Conservation (phyloP, 2,888 invertebrate genomes). For the Suillia variegata region DNA sequence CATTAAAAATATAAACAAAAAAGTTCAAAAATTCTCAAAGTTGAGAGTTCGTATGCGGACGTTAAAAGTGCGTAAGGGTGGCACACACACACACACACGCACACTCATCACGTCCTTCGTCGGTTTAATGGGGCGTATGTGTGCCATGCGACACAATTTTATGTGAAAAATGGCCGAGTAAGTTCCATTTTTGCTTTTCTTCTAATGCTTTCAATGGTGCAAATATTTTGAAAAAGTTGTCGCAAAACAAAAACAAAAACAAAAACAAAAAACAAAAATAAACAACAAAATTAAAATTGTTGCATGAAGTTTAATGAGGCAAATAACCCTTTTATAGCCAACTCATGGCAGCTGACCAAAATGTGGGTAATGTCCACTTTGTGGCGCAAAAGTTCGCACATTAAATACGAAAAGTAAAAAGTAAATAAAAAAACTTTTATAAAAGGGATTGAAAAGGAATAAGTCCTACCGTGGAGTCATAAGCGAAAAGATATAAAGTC, state of each 20-base stretch:
- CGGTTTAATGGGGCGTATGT: conserved; percentile 47
- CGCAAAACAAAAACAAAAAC: not conserved
- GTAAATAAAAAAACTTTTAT: not conserved
- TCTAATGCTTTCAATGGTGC: not conserved
- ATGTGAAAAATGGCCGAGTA: not conserved
- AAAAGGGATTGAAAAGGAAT: too few species aligned
- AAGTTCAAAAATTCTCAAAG: not conserved
- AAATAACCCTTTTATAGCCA: conserved; percentile 40
- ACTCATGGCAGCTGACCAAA: not conserved
- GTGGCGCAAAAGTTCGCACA: conserved; percentile 12
- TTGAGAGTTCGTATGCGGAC: not conserved
- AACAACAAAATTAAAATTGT: conserved; percentile 28
- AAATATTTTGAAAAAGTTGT: not conserved
- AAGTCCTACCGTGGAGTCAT: too few species aligned
- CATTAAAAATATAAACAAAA: not conserved
- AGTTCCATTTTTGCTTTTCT: not conserved
- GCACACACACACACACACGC: conserved; percentile 28
- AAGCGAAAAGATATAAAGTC: too few species aligned
- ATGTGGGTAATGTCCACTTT: not conserved
- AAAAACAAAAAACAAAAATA: not conserved
- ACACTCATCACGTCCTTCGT: too few species aligned
- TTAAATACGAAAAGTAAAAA: conserved; percentile 4
- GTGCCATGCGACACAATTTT: conserved; percentile 30
- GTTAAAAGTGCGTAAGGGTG: not conserved
- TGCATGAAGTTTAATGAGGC: conserved; percentile 53